Conservation (phyloP, 2,113 vertebrate species). For the Picathartes gymnocephalus region DNA sequence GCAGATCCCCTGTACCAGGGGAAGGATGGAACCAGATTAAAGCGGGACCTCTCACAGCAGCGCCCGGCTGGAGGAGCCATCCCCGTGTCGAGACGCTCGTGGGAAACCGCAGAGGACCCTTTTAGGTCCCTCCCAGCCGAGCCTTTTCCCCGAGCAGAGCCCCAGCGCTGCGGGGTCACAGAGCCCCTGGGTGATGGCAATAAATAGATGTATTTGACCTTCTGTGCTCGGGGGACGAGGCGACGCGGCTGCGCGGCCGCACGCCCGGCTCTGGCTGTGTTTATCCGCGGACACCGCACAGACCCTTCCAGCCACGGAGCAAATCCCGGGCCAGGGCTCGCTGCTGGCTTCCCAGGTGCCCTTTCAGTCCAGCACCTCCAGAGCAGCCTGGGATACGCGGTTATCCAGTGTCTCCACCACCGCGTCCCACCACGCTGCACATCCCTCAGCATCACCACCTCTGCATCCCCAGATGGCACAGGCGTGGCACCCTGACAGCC, state of each 20-base stretch:
- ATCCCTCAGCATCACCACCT: fast-evolving
- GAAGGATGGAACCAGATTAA: not conserved
- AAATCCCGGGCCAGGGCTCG: not conserved
- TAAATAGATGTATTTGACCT: not conserved
- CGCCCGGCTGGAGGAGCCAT: not conserved
- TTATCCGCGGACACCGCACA: not conserved
- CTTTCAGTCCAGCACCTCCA: not conserved
- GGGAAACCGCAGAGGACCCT: not conserved
- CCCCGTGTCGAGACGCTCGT: fast-evolving
- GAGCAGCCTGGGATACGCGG: fast-evolving
- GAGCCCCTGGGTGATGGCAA: not conserved
- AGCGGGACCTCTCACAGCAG: not conserved
- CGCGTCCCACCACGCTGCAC: fast-evolving
- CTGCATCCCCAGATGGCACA: fast-evolving
- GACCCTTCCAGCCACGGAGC: not conserved
- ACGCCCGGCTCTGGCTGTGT: not conserved
- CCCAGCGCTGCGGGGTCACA: not conserved
- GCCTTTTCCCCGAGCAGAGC: not conserved
- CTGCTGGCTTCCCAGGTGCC: fast-evolving
- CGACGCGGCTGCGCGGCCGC: not conserved
- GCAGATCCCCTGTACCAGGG: not conserved
- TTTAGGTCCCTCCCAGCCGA: not conserved
- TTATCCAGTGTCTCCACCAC: not conserved
- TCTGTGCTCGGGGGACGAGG: not conserved
- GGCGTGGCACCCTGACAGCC: fast-evolving